These are phyloP conservation scores for Brachionus paranguensis DNA, from an alignment of 1,140 invertebrate genomes.

Conservation along the genomic window DNA sequence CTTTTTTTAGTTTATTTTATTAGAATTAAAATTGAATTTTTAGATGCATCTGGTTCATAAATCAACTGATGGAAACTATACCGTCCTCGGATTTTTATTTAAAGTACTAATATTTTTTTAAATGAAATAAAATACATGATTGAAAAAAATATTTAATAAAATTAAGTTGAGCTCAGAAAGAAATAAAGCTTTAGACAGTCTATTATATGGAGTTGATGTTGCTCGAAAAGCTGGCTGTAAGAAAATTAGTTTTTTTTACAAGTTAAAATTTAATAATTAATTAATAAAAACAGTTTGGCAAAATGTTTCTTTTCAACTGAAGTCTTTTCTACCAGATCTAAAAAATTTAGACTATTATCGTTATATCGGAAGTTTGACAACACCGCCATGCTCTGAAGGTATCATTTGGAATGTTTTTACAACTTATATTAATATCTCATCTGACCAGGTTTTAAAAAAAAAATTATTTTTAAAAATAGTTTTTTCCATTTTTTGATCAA, in stretches of 20 bases:
- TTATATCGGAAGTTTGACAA: constrained; percentile 79
- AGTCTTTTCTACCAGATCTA: neutral
- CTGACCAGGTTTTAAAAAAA: neutral
- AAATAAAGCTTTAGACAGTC: neutral
- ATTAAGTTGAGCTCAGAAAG: neutral
- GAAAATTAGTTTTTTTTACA: neutral
- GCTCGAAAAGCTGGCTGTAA: neutral
- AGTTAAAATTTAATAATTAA: neutral
- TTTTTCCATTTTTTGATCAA: neutral
- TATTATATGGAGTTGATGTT: neutral
- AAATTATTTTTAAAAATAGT: too few relatives aligned
- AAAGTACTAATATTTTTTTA: neutral
- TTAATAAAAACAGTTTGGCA: neutral
- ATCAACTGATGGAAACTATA: constrained; percentile 10
- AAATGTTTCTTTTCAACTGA: neutral
- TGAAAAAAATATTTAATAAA: neutral
- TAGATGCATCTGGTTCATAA: constrained; percentile 31
- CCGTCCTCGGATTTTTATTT: constrained; percentile 33
- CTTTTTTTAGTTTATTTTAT: neutral
- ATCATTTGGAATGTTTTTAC: constrained; percentile 81
- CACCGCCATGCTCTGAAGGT: constrained; percentile 77
- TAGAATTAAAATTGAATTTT: neutral
- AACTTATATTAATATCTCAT: constrained; percentile 54
- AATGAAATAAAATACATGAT: neutral
- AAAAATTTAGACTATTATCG: constrained; percentile 57